phyloP scores from a whole-genome alignment of 2,113 vertebrate genomes.

The Trematomus loennbergii region DNA sequence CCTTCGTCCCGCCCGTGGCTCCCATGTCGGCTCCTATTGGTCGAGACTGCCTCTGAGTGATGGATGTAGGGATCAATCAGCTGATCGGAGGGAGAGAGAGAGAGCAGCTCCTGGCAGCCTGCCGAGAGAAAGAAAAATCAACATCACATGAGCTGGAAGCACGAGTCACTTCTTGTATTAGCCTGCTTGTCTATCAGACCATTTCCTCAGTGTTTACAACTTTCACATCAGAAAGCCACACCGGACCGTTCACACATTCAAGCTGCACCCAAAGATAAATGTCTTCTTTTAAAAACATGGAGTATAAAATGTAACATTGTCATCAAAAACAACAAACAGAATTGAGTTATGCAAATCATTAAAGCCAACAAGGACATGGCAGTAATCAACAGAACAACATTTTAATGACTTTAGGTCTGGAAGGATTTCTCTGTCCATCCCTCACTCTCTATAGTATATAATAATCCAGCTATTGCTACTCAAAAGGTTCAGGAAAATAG shows the following conservation, averaged over 20 bases:
- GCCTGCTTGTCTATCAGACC: slow-evolving; percentile 52
- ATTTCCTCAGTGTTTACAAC: slow-evolving; percentile 42
- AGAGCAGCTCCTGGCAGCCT: slow-evolving; percentile 56
- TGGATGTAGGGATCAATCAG: slow-evolving; percentile 43
- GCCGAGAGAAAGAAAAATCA: slow-evolving; percentile 34
- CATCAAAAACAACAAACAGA: slow-evolving; percentile 40
- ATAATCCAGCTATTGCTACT: slow-evolving; percentile 64
- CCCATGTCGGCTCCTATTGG: slow-evolving; percentile 54
- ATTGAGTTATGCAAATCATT: slow-evolving; percentile 59
- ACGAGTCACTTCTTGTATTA: slow-evolving; percentile 55
- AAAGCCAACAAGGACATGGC: slow-evolving; percentile 41
- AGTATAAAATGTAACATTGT: slow-evolving; percentile 39
- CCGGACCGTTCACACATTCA: slow-evolving; percentile 4
- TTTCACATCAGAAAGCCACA: slow-evolving; percentile 24
- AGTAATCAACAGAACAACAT: slow-evolving; percentile 58
- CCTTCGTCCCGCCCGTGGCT: slow-evolving; percentile 76
- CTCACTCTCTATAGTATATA: slow-evolving; percentile 13
- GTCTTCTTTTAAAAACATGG: slow-evolving; percentile 37
- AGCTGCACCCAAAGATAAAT: slow-evolving; percentile 41
- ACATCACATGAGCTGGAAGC: slow-evolving; percentile 54
- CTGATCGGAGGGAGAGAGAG: slow-evolving; percentile 41
- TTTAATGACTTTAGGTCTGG: slow-evolving; percentile 68
- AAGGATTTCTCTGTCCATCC: slow-evolving; percentile 50
- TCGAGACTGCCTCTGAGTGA: slow-evolving; percentile 40
- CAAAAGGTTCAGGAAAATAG: slow-evolving; percentile 62